Conservation (phyloP, 2,113 vertebrate species). For the Aythya baeri region DNA sequence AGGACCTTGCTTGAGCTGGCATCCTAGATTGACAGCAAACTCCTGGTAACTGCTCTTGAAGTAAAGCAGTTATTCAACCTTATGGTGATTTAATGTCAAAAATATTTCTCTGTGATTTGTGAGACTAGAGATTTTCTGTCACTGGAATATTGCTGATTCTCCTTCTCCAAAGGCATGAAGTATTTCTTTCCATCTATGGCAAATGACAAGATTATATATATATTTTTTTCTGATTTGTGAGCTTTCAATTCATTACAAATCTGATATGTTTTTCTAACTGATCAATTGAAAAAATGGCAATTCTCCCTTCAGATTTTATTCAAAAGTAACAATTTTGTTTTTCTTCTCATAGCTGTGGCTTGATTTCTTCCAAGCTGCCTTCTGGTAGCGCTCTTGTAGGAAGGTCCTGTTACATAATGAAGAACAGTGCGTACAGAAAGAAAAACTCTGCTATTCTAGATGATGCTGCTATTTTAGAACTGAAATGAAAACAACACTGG, state of each 20-base stretch:
- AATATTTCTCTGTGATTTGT: background rate
- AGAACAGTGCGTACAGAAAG: background rate
- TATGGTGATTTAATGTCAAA: background rate
- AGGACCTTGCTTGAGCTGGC: background rate
- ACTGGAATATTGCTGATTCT: background rate
- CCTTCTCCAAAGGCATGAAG: background rate
- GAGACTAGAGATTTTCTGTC: background rate
- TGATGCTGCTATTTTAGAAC: background rate
- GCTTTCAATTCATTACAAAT: background rate
- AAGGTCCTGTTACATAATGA: background rate
- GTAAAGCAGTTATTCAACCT: background rate
- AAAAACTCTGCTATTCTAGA: background rate
- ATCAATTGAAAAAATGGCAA: background rate
- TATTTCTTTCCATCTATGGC: conserved; percentile 1
- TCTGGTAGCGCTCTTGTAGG: background rate
- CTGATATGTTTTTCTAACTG: background rate
- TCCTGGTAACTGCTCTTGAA: background rate
- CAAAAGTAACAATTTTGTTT: background rate
- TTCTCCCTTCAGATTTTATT: background rate
- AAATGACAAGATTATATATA: background rate
- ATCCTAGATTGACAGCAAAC: background rate
- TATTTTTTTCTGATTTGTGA: background rate
- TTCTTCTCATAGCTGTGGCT: background rate
- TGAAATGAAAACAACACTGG: background rate
- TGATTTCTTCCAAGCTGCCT: background rate